Base-by-base conservation (phyloP, 2,113 vertebrate species). In the Eurypyga helias region DNA sequence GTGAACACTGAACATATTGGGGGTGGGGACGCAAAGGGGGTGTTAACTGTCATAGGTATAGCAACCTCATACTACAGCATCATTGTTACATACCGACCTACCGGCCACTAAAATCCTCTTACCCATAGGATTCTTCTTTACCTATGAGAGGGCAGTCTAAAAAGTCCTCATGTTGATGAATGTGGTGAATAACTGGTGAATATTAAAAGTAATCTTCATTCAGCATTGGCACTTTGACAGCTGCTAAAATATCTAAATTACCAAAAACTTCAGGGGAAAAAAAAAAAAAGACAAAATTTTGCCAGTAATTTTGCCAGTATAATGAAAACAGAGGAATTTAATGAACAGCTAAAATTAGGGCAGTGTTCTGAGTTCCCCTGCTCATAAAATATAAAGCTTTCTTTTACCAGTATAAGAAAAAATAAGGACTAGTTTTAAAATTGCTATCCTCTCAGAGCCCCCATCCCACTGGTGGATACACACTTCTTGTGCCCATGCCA, bases 1-100 rank as follows among this genome's bases (percentile, higher is more conserved):
- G 33, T 38, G 33, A 69, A n/a, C 21, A 38, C 21, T 55, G 61
- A 28, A 15, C 20, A 29, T 33, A 70, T 3, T 2, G 2, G 8
- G 10, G 6, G 11, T 11, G 4, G 45, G 26, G 12, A 9, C 12
- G 7, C 13, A 15, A 6, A 6, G 5, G 1, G 17, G 26, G 24
- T 16, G 34, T 43, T 70, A 67, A 1, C 60, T 48, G 7, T 19
- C 25, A 34, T 2, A 57, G 10, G 8, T 51, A 17, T 11, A 73
- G 60, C 45, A 86, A 81, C 5, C 31, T 62, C 28, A 28, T 61
- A 4, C 29, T 70, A 29, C 55, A 77, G 15, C 28, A 36, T 38
- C 49, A 38, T 23, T 29, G 19, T 36, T 71, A 29, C 4, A 8
- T 15, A 64, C 34, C 13, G 24, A 14, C 20, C 26, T 51, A 36